Evolutionary conservation across 2,113 vertebrate genomes (phyloP), one percentile per base, ranked within the genome.

Genomic region (Saccopteryx leptura): DNA sequence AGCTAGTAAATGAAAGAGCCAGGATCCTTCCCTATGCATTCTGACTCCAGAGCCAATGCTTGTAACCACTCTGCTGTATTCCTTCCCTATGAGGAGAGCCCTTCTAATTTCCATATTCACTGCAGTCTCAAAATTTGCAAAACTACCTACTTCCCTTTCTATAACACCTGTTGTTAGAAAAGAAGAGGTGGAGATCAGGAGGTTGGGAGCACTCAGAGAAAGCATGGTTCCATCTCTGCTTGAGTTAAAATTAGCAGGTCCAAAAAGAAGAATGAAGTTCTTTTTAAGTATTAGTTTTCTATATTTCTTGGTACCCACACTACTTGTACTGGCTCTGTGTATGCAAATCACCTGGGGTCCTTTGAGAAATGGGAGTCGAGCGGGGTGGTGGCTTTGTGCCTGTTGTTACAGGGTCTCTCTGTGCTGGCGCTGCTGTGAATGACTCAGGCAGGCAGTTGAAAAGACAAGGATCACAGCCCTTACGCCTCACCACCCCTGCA

Each of bases 161-260:
- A 0, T 83, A 71, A 79, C 23, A 83, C 69, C 39, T 93, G 0
- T 63, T 85, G 26, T 87, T 87, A 74, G 79, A 68, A 86, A 94
- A 90, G 39, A 93, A 65, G 65, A 84, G 17, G 24, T 61, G 66
- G 88, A 82, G 18, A 68, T 58, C 17, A 56, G 61, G 89, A 85
- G 39, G 21, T 82, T 69, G 86, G 56, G 63, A 48, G 50, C 54
- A 63, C 69, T 65, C 80, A 76, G 28, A 92, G 56, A 80, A 96
- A 92, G 69, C n/a, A 56, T 58, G 65, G 8, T 19, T 96, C 60
- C 4, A 65, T 63, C 91, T 96, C 94, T 96, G 33, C 83, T 60
- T 58, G 28, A 87, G 50, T 89, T 94, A 78, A 91, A 93, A 65
- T 89, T 54, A 95, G 28, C 80, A 76, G 31, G 28, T 82, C 48